Percentiles rank a stretch among this genome's conserved stretches.
Evolutionary conservation across 2,113 vertebrate species (phyloP).

Genomic region (Chaetops frenatus): DNA sequence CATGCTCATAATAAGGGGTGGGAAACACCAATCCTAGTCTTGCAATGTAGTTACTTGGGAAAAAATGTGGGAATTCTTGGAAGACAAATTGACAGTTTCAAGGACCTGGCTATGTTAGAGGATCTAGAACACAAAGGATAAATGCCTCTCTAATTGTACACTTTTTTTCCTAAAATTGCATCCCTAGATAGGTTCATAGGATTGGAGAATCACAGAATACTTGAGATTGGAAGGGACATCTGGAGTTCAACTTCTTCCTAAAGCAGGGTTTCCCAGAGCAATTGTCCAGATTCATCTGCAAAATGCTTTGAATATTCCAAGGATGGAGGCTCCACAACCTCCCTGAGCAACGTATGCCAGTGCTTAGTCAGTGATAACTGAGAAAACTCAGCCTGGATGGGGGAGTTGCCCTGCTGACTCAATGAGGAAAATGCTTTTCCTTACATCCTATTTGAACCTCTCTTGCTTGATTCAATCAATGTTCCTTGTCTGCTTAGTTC

Average conservation of each 20-base stretch:
- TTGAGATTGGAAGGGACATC: background rate
- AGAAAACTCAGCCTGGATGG: background rate
- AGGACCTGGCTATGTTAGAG: background rate
- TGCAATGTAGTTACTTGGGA: background rate
- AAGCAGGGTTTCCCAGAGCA: background rate
- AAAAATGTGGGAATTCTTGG: background rate
- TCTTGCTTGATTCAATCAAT: background rate
- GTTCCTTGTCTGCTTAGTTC: background rate
- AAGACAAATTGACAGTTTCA: background rate
- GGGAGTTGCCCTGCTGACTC: fast-evolving
- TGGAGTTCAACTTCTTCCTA: background rate
- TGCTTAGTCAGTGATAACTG: background rate
- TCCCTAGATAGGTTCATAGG: background rate
- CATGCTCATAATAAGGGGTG: background rate
- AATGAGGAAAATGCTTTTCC: background rate
- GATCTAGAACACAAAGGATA: background rate
- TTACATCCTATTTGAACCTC: background rate
- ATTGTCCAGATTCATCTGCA: background rate
- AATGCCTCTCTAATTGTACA: background rate
- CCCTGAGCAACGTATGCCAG: background rate
- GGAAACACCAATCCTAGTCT: background rate
- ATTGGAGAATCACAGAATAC: background rate
- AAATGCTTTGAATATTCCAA: background rate
- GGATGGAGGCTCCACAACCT: background rate
- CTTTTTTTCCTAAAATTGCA: background rate